These are phyloP conservation scores for Centropyge bicolor DNA, from an alignment of 2,797 vertebrate species.

Conservation along the genomic window DNA sequence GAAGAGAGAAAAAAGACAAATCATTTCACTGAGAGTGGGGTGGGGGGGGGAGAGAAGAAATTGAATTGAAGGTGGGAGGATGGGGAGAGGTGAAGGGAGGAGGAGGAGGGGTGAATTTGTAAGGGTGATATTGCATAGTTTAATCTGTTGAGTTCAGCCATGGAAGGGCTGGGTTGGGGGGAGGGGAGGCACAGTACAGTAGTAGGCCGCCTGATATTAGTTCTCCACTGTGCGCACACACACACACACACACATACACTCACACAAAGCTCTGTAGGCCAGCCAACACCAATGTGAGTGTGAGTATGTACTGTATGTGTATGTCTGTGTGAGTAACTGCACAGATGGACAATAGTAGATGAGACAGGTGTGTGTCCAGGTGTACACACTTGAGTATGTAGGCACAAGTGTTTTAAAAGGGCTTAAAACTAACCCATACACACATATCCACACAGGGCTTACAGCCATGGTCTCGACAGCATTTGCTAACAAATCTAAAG, in stretches of 20 bases:
- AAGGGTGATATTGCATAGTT: conserved; percentile 87
- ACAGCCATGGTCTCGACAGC: conserved; percentile 32
- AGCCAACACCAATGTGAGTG: conserved; percentile 29
- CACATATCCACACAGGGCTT: conserved; percentile 11
- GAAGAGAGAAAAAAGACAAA: conserved; percentile 73
- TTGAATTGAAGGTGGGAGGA: conserved; percentile 77
- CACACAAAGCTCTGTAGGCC: conserved; percentile 44
- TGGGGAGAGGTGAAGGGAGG: conserved; percentile 50
- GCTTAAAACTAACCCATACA: conserved; percentile 48
- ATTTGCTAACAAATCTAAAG: conserved; percentile 56
- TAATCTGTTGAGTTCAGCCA: conserved; percentile 86
- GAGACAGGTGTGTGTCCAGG: conserved; percentile 72
- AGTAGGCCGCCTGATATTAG: conserved; percentile 73
- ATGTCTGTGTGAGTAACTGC: conserved; percentile 31
- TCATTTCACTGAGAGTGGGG: conserved; percentile 76
- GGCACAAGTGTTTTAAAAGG: conserved; percentile 54
- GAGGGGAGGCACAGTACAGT: conserved; percentile 71
- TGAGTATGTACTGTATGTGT: conserved; percentile 30
- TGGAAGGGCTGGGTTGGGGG: conserved; percentile 70
- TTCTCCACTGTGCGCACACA: conserved; percentile 43
- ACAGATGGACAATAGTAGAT: conserved; percentile 71
- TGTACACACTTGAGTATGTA: conserved; percentile 49
- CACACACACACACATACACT: neutral
- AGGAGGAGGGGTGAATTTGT: conserved; percentile 75
- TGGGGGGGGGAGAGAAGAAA: conserved; percentile 68